phyloP scores from a whole-genome alignment of 2,113 vertebrate species.

The Gymnorhina tibicen region DNA sequence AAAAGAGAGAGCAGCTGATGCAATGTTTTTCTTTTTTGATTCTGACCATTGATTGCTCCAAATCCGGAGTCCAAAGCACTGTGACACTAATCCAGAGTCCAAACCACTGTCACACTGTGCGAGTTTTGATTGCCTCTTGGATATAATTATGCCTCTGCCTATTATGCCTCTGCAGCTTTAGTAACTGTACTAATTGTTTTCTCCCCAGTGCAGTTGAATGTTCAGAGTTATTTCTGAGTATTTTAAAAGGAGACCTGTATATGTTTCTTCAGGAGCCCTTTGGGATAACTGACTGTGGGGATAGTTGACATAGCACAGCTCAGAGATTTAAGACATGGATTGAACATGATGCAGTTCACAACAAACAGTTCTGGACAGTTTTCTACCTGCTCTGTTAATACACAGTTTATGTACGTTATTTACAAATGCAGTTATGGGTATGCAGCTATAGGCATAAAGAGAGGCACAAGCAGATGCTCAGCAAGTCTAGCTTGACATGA shows the following conservation, averaged over 20 bases:
- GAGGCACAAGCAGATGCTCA: not conserved
- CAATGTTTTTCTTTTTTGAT: not conserved
- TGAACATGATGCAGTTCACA: not conserved
- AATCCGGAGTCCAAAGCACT: not conserved
- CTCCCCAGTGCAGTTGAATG: not conserved
- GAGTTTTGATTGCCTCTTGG: not conserved
- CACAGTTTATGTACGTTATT: not conserved
- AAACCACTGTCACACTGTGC: not conserved
- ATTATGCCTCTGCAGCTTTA: not conserved
- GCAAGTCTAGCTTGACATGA: not conserved
- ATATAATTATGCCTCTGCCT: not conserved
- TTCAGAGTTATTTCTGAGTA: not conserved
- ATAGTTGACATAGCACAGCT: not conserved
- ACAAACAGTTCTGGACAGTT: not conserved
- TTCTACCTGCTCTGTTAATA: not conserved
- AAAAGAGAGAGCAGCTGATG: not conserved
- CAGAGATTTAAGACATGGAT: not conserved
- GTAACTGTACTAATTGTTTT: not conserved
- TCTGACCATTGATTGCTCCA: not conserved
- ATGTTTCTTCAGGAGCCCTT: not conserved
- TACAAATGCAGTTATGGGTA: not conserved
- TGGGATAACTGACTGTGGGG: not conserved
- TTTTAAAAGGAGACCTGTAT: not conserved
- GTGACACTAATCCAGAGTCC: not conserved
- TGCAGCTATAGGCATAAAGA: not conserved